Conservation (phyloP, 35 echinoderm and acorn worm genomes). For the Nesometra sesokonis region DNA sequence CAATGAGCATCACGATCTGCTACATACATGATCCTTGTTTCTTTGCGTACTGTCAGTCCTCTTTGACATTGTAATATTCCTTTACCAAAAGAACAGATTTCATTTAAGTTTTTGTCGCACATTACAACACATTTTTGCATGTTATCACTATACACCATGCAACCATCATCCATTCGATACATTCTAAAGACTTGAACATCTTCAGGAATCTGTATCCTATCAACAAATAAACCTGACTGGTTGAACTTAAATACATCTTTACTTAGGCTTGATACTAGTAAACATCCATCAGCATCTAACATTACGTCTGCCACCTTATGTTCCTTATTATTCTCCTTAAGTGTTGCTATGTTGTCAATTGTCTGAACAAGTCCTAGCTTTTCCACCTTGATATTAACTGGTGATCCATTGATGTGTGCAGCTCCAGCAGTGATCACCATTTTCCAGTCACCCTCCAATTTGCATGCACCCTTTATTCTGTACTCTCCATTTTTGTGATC, state of each 20-base stretch:
- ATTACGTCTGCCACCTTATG: background rate
- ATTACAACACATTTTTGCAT: background rate
- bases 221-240: background rate
- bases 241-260: background rate
- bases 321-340: background rate
- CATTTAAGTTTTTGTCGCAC: background rate
- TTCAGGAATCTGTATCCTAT: background rate
- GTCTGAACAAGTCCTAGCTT: background rate
- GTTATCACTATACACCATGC: background rate
- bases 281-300: background rate
- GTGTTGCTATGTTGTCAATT: background rate
- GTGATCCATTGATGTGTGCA: background rate
- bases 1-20: too few relatives aligned
- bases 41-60: too few relatives aligned
- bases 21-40: too few relatives aligned
- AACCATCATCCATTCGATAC: background rate
- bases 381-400: background rate
- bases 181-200: background rate
- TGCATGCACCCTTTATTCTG: background rate
- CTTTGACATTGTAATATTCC: too few relatives aligned
- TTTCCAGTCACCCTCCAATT: background rate
- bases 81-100: too few relatives aligned
- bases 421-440: background rate
- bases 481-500: background rate
- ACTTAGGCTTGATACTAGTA: background rate